These are phyloP conservation scores for Pelobates fuscus DNA, from an alignment of 2,113 vertebrate genomes.

Conservation along the genomic window DNA sequence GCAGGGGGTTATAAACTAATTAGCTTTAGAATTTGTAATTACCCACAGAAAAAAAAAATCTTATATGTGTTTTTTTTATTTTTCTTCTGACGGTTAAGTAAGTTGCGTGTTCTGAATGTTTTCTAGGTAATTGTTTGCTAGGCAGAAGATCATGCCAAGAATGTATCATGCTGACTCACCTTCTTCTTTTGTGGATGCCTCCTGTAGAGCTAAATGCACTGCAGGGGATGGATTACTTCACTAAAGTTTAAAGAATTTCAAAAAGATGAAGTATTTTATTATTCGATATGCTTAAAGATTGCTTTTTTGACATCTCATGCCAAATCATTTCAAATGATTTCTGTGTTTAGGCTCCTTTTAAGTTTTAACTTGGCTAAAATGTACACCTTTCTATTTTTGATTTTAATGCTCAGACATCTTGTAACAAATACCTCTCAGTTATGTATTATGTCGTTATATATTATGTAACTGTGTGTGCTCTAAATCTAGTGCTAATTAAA, in stretches of 20 bases:
- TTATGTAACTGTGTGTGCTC: too few species aligned
- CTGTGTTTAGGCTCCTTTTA: too few species aligned
- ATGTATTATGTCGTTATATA: too few species aligned
- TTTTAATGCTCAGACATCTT: too few species aligned
- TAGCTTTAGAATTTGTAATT: constrained; percentile 5
- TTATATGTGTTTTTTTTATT: neutral
- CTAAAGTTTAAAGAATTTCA: neutral
- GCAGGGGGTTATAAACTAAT: constrained; percentile 20
- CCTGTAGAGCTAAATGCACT: rapidly evolving
- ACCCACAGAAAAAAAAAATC: neutral
- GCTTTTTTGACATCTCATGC: too few species aligned
- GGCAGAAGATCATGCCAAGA: constrained; percentile 15
- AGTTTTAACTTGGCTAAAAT: too few species aligned
- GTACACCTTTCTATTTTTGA: too few species aligned
- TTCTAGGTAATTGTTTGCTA: constrained; percentile 20
- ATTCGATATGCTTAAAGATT: too few species aligned
- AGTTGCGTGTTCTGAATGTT: constrained; percentile 20
- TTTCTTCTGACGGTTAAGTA: constrained; percentile 14
- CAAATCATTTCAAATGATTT: too few species aligned
- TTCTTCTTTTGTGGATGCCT: neutral
- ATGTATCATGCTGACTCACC: neutral
- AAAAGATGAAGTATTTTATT: too few species aligned
- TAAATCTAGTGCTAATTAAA: too few species aligned
- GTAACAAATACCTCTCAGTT: too few species aligned
- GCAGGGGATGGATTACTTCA: neutral